A percentile compares a stretch with the other conserved stretches of the same genome.
phyloP scores from a whole-genome alignment of 2,797 vertebrate genomes.

The Alectoris magna region DNA sequence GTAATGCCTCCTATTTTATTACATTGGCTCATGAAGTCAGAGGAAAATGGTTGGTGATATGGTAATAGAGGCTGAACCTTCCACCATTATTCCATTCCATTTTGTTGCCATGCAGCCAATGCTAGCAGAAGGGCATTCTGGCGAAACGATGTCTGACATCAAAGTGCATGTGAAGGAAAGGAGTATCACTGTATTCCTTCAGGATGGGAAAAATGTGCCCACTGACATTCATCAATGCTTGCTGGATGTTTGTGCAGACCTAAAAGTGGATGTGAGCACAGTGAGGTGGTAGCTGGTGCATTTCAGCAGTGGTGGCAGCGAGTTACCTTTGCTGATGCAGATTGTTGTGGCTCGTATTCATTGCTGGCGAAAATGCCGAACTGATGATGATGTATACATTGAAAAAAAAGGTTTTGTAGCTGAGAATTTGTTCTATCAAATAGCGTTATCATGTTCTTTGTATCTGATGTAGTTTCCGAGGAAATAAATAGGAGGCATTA shows the following conservation, averaged over 20 bases:
- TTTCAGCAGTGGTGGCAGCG: background rate
- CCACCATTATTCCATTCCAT: too few species aligned
- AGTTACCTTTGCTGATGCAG: background rate
- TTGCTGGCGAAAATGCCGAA: background rate
- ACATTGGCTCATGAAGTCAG: background rate
- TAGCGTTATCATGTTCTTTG: background rate
- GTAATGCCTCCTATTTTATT: background rate
- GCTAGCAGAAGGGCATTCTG: too few species aligned
- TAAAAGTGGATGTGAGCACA: background rate
- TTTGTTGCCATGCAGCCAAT: too few species aligned
- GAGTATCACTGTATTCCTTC: too few species aligned
- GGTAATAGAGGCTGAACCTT: too few species aligned
- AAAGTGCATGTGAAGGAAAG: too few species aligned
- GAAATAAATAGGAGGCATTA: background rate
- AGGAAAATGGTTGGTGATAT: too few species aligned
- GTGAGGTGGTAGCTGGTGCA: too few species aligned
- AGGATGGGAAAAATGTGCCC: too few species aligned
- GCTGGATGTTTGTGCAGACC: background rate
- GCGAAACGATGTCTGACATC: too few species aligned
- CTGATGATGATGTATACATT: too few species aligned
- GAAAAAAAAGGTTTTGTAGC: background rate
- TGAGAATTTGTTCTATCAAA: background rate
- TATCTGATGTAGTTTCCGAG: background rate
- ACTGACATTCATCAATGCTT: background rate
- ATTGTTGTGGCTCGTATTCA: background rate